phyloP scores from a whole-genome alignment of 2,888 invertebrate species.

The Merodon equestris region DNA sequence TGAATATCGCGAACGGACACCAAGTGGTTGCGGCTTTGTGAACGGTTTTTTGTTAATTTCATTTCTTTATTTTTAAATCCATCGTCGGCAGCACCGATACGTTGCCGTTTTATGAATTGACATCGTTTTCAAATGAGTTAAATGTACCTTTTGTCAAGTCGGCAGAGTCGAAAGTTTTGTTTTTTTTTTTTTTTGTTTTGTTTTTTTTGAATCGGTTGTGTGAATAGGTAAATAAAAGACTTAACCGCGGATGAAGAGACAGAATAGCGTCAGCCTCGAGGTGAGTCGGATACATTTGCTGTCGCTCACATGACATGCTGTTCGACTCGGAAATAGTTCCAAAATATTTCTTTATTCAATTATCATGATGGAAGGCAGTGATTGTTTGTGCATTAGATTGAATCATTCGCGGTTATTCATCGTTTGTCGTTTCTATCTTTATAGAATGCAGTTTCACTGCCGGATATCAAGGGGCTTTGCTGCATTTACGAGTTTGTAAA shows the following conservation, averaged over 20 bases:
- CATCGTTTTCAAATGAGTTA: neutral
- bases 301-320: neutral
- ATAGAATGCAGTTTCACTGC: too few species aligned
- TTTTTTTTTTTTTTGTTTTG: too few species aligned
- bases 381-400: constrained; percentile 5
- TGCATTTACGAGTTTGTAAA: constrained; percentile 29
- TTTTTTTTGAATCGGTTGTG: too few species aligned
- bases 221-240: too few species aligned
- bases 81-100: too few species aligned
- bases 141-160: too few species aligned
- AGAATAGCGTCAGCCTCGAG: neutral
- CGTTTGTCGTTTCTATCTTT: too few species aligned
- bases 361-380: constrained; percentile 11
- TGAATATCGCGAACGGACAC: too few species aligned
- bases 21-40: too few species aligned
- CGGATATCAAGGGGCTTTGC: constrained; percentile 17
- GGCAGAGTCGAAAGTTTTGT: too few species aligned
- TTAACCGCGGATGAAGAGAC: constrained; percentile 6
- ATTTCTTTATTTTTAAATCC: too few species aligned
- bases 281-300: neutral
- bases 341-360: constrained; percentile 16
- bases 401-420: constrained; percentile 18
- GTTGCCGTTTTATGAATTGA: neutral
- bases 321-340: constrained; percentile 1
- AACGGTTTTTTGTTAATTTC: too few species aligned